phyloP scores from a whole-genome alignment of 2,113 vertebrate genomes.

The Megaceryle maxima region DNA sequence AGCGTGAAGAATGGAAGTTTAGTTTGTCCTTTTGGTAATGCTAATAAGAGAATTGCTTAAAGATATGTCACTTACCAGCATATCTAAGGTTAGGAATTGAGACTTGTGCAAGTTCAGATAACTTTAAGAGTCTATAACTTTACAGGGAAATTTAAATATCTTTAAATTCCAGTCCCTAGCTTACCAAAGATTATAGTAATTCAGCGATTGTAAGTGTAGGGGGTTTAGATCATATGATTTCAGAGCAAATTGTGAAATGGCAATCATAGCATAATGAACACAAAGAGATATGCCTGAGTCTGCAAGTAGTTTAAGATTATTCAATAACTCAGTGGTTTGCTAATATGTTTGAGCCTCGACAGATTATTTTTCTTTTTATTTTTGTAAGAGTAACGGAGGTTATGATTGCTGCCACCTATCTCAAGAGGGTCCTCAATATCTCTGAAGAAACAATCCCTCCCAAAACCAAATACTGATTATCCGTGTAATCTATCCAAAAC shows the following conservation, averaged over 20 bases:
- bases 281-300: not conserved
- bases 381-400: not conserved
- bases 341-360: not conserved
- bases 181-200: not conserved
- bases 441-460: conserved; percentile 4
- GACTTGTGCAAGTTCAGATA: not conserved
- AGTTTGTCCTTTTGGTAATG: not conserved
- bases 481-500: conserved; percentile 1
- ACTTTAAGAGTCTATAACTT: not conserved
- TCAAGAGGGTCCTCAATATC: not conserved
- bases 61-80: not conserved
- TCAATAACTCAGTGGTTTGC: not conserved
- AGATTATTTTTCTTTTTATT: not conserved
- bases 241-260: not conserved
- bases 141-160: not conserved
- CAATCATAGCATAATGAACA: not conserved
- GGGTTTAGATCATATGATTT: not conserved
- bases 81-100: not conserved
- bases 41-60: not conserved
- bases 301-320: not conserved
- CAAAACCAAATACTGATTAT: not conserved
- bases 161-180: not conserved
- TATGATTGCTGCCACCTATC: not conserved
- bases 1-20: not conserved
- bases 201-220: not conserved